Percentiles rank a stretch among this genome's conserved stretches.
These are phyloP conservation scores for Thoracochromis brauschi DNA, from an alignment of 2,113 vertebrate genomes.

Conservation along the genomic window DNA sequence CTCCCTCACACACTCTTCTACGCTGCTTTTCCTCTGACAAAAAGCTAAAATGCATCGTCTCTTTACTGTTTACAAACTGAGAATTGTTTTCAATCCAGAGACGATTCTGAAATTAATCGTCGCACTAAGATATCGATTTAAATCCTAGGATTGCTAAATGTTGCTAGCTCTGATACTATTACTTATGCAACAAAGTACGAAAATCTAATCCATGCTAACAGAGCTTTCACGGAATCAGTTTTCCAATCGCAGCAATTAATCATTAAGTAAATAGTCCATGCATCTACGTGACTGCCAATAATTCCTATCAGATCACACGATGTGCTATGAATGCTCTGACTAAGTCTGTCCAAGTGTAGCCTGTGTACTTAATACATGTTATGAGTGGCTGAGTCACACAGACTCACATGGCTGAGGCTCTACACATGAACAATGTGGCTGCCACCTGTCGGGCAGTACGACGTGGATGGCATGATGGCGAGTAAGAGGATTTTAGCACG, in stretches of 20 bases:
- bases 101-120: neutral
- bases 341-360: neutral
- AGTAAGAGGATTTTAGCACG: conserved; percentile 48
- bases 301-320: neutral
- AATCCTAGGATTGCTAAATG: neutral
- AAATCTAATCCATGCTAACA: neutral
- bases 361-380: neutral
- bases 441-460: conserved; percentile 29
- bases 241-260: neutral
- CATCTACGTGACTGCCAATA: neutral
- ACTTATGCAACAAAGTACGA: neutral
- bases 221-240: neutral
- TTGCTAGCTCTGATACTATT: neutral
- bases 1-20: neutral
- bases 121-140: neutral
- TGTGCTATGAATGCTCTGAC: neutral
- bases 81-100: neutral
- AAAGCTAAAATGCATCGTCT: neutral
- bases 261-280: neutral
- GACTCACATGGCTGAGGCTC: neutral
- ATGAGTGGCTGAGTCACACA: neutral
- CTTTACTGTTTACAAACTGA: neutral
- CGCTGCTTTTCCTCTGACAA: neutral
- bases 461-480: neutral
- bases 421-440: conserved; percentile 6